Conservation (phyloP, 2,888 invertebrate genomes). For the Limnephilus rhombicus region DNA sequence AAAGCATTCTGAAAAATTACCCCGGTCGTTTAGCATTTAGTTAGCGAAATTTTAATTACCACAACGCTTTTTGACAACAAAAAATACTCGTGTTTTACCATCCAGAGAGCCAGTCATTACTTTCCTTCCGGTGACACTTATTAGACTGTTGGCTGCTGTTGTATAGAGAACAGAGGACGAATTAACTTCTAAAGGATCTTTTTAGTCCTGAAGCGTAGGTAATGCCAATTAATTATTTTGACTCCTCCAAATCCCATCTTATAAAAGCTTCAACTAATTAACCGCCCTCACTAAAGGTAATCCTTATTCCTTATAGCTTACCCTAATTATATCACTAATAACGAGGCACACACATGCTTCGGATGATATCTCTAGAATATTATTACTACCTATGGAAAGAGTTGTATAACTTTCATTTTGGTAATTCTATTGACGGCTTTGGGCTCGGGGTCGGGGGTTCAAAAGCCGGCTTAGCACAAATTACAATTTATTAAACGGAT, state of each 20-base stretch:
- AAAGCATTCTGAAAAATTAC: slow-evolving; percentile 24
- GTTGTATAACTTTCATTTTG: not conserved
- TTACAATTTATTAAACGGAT: not conserved
- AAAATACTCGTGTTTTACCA: slow-evolving; percentile 30
- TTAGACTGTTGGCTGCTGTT: slow-evolving; percentile 7
- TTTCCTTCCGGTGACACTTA: slow-evolving; percentile 25
- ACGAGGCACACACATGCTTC: not conserved
- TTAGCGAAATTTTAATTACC: slow-evolving; percentile 28
- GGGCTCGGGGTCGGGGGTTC: not conserved
- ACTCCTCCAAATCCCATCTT: not conserved
- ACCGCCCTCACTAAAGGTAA: not conserved
- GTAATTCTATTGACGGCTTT: not conserved
- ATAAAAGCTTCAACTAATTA: slow-evolving; percentile 14
- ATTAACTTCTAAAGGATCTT: not conserved
- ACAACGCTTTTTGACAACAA: slow-evolving; percentile 20
- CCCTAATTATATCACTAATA: not conserved
- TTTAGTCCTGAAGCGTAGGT: not conserved
- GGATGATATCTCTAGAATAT: not conserved
- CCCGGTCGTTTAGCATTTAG: slow-evolving; percentile 19
- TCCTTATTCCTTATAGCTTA: not conserved
- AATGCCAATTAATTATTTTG: slow-evolving; percentile 9
- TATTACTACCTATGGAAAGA: not conserved
- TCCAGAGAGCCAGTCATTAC: slow-evolving; percentile 14
- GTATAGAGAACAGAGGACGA: not conserved
- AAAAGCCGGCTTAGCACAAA: not conserved